A percentile compares a stretch with the other conserved stretches of the same genome.
These are phyloP conservation scores for Bursaphelenchus okinawaensis DNA, from an alignment of 2,888 invertebrate genomes.

Conservation along the genomic window DNA sequence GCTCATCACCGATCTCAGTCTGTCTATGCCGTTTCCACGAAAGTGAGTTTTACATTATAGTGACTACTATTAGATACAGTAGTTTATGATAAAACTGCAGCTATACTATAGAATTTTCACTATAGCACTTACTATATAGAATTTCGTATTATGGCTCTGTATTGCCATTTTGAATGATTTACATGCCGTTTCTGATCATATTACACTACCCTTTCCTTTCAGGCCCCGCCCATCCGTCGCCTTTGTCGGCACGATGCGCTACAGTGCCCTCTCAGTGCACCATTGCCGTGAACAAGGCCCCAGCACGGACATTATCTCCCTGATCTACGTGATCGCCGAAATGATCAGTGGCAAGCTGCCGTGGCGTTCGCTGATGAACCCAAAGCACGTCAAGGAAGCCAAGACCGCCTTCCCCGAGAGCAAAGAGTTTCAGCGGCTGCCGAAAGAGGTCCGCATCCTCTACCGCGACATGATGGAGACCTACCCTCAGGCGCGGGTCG, in stretches of 20 bases:
- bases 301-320: constrained; percentile 27
- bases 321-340: constrained; percentile 25
- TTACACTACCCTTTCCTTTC: constrained; percentile 1
- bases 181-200: not conserved
- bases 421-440: constrained; percentile 17
- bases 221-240: constrained; percentile 15
- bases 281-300: constrained; percentile 21
- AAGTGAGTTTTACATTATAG: not conserved
- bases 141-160: too few species aligned
- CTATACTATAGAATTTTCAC: too few species aligned
- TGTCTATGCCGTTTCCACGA: constrained; percentile 19
- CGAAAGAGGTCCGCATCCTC: constrained; percentile 17
- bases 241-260: constrained; percentile 26
- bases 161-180: too few species aligned
- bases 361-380: constrained; percentile 16
- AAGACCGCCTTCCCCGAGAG: constrained; percentile 7
- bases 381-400: not conserved
- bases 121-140: too few species aligned
- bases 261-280: constrained; percentile 21
- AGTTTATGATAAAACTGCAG: too few species aligned
- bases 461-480: constrained; percentile 12
- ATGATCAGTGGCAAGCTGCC: constrained; percentile 21
- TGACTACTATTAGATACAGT: not conserved
- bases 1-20: constrained; percentile 22
- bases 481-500: constrained; percentile 7